Evolutionary conservation across 2,113 vertebrate genomes (phyloP), one percentile per base, ranked within the genome.

Genomic region (Hemiprocne comata): DNA sequence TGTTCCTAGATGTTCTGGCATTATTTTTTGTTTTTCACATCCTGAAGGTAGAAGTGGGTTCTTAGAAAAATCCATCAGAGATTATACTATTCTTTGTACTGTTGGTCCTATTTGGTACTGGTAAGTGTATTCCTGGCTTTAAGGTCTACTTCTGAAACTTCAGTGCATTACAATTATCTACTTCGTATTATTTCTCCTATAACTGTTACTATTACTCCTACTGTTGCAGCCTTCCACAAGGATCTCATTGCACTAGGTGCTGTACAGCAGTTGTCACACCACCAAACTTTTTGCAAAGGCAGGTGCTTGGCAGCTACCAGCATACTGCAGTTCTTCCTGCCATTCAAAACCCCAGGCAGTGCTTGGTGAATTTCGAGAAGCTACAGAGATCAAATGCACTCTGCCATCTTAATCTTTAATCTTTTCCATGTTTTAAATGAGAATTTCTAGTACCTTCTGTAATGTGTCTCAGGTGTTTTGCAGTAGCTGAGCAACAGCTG

Each of bases 401-500:
- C 55, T 69, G 19, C 17, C 24, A 36, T 38, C 62, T 75, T 36
- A 54, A 46, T 42, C 13, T 9, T 71, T 85, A 70, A 60, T 87
- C 9, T 71, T 78, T 67, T 53, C 70, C 70, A 16, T 44, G 21
- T 75, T 91, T 82, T 54, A 87, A 72, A 34, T 73, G 19, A 65
- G 33, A 76, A 65, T 75, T 79, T 73, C 40, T 66, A n/a, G 31
- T 62, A 40, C 15, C 61, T 72, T 89, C 55, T 48, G 10, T 65
- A 85, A 72, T 36, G 54, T 87, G 36, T 42, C 42, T 74, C 81
- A 85, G 70, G 81, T 82, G 72, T 90, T 94, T 95, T 94, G 78
- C 50, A 85, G 95, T 89, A 95, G 54, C 85, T 88, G 44, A 95
- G 82, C 75, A 93, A 83, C 25, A 2, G 75, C 83, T 83, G 72